phyloP scores from a whole-genome alignment of 2,113 vertebrate species.

The Notiomystis cincta region DNA sequence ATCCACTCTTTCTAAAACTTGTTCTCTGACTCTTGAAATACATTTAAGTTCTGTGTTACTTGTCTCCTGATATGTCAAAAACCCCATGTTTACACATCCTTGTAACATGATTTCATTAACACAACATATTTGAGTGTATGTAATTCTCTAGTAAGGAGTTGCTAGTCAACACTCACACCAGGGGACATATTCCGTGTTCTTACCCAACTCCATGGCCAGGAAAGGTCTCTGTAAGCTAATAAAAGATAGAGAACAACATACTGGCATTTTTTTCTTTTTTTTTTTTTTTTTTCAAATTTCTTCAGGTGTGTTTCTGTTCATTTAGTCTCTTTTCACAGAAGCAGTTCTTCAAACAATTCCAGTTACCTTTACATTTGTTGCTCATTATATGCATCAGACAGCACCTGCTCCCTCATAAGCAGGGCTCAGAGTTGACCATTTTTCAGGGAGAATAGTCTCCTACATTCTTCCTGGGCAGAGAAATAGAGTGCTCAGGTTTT shows the following conservation, averaged over 20 bases:
- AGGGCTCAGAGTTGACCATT: background rate
- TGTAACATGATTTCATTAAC: background rate
- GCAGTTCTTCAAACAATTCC: background rate
- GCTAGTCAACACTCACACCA: background rate
- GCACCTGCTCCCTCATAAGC: accelerated
- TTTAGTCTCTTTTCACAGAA: background rate
- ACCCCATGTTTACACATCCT: accelerated
- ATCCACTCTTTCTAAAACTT: background rate
- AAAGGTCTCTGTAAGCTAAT: background rate
- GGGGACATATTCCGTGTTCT: accelerated
- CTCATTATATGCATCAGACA: background rate
- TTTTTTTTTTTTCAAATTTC: background rate
- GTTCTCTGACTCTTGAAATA: background rate
- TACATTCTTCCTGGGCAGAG: background rate
- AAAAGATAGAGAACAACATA: background rate
- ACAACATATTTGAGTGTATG: accelerated
- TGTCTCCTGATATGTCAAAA: background rate
- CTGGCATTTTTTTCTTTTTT: accelerated
- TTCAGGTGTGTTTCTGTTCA: background rate
- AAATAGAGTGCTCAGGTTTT: background rate
- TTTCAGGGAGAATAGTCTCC: background rate
- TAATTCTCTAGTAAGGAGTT: background rate
- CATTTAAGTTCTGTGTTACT: background rate
- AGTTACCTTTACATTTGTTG: background rate
- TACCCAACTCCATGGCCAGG: too few species aligned